These are phyloP conservation scores for Ctenopoma kingsleyae DNA, from an alignment of 2,797 vertebrate species.

Conservation along the genomic window DNA sequence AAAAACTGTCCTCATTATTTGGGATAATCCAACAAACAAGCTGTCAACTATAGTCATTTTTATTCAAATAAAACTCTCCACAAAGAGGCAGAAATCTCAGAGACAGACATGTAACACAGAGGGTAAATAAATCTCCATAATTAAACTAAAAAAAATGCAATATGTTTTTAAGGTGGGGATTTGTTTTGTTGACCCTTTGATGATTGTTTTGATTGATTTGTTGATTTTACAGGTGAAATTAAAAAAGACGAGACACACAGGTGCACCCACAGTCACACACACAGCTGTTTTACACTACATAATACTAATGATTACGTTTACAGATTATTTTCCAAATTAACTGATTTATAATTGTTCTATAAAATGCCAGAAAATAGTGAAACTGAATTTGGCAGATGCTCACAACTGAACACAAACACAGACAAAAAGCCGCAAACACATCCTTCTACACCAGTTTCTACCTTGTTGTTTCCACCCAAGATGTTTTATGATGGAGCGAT, in stretches of 20 bases:
- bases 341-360: background rate
- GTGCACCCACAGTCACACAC: background rate
- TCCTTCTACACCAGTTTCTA: background rate
- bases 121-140: background rate
- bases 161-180: too few relatives aligned
- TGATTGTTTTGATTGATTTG: too few relatives aligned
- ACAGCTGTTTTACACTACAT: background rate
- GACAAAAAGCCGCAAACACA: background rate
- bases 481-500: constrained; percentile 36
- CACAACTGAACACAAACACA: background rate
- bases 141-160: background rate
- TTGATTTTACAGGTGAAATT: too few relatives aligned
- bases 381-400: background rate
- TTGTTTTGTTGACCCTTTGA: too few relatives aligned
- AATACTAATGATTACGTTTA: background rate
- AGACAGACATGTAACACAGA: background rate
- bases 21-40: constrained; percentile 26
- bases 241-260: background rate
- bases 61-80: constrained; percentile 1
- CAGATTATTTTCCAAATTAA: background rate
- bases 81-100: constrained; percentile 1
- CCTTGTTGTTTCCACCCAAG: constrained; percentile 13
- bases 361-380: background rate
- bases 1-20: constrained; percentile 39
- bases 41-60: constrained; percentile 35